phyloP scores from a whole-genome alignment of 2,113 vertebrate genomes.

The Pionites leucogaster region DNA sequence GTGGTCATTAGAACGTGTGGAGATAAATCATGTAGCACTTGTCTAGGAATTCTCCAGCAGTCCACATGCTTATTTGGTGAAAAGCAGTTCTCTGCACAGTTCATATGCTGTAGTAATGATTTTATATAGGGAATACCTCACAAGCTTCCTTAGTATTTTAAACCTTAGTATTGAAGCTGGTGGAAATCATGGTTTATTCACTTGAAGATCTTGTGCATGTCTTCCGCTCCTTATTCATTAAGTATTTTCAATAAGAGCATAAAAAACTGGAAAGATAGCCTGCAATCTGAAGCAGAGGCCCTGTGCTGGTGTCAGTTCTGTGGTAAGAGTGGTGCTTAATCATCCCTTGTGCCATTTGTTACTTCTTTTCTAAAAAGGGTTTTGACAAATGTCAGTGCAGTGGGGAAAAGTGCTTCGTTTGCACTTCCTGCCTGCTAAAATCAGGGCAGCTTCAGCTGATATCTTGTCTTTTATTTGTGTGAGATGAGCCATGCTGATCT shows the following conservation, averaged over 20 bases:
- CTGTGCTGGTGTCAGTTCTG: not conserved
- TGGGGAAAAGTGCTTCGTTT: not conserved
- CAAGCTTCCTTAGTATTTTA: not conserved
- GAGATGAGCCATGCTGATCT: slow-evolving; percentile 43
- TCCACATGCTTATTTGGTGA: not conserved
- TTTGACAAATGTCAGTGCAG: not conserved
- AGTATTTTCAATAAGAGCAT: not conserved
- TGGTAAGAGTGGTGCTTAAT: not conserved
- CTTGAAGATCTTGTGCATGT: not conserved
- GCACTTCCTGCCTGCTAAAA: not conserved
- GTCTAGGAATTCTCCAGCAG: not conserved
- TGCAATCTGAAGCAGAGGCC: not conserved
- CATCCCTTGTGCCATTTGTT: not conserved
- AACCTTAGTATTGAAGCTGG: not conserved
- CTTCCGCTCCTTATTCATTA: not conserved
- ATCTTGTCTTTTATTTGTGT: slow-evolving; percentile 44
- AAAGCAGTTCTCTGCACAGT: not conserved
- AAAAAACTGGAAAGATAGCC: not conserved
- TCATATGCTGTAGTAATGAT: not conserved
- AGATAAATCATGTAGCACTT: not conserved
- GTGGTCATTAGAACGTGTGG: not conserved
- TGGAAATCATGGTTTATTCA: not conserved
- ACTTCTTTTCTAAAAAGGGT: not conserved
- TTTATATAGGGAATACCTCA: not conserved
- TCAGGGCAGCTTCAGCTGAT: not conserved